A percentile compares a stretch with the other conserved stretches of the same genome.
These are phyloP conservation scores for Podotricha telesiphe DNA, from an alignment of 2,888 invertebrate genomes.

Conservation along the genomic window DNA sequence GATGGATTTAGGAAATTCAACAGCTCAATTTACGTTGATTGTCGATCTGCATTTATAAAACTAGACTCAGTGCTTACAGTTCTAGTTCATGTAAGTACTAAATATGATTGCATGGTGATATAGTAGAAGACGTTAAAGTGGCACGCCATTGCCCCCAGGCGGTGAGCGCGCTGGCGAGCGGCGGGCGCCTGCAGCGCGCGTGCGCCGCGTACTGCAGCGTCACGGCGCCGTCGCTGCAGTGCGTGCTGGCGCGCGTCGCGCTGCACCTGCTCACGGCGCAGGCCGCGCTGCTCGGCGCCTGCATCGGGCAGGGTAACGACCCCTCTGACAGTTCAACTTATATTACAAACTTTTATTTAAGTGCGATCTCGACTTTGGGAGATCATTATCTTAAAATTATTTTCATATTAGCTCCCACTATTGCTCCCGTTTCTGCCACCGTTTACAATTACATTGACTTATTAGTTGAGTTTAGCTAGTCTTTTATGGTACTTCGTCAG, in stretches of 20 bases:
- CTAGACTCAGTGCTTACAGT: slow-evolving; percentile 93
- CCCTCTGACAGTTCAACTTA: too few relatives aligned
- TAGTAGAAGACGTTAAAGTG: too few relatives aligned
- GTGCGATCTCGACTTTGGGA: too few relatives aligned
- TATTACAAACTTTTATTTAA: too few relatives aligned
- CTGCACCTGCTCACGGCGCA: slow-evolving; percentile 94
- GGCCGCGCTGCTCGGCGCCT: slow-evolving; percentile 94
- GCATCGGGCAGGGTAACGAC: slow-evolving; percentile 92
- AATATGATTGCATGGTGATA: too few relatives aligned
- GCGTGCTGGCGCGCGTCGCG: slow-evolving; percentile 90
- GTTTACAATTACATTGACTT: too few relatives aligned
- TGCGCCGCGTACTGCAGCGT: slow-evolving; percentile 98
- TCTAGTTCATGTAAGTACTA: slow-evolving; percentile 90
- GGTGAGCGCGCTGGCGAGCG: slow-evolving; percentile 53
- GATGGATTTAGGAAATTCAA: slow-evolving; percentile 94
- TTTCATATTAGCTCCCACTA: too few relatives aligned
- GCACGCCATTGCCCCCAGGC: too few relatives aligned
- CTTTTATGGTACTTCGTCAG: too few relatives aligned
- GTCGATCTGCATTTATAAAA: slow-evolving; percentile 94
- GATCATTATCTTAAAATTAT: too few relatives aligned
- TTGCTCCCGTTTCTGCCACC: too few relatives aligned
- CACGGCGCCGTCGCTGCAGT: slow-evolving; percentile 96
- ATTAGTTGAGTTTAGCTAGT: too few relatives aligned
- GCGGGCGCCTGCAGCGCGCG: slow-evolving; percentile 94
- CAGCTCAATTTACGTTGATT: slow-evolving; percentile 97